Base-by-base conservation (phyloP, 2,113 vertebrate genomes). In the Eulemur macaco region DNA sequence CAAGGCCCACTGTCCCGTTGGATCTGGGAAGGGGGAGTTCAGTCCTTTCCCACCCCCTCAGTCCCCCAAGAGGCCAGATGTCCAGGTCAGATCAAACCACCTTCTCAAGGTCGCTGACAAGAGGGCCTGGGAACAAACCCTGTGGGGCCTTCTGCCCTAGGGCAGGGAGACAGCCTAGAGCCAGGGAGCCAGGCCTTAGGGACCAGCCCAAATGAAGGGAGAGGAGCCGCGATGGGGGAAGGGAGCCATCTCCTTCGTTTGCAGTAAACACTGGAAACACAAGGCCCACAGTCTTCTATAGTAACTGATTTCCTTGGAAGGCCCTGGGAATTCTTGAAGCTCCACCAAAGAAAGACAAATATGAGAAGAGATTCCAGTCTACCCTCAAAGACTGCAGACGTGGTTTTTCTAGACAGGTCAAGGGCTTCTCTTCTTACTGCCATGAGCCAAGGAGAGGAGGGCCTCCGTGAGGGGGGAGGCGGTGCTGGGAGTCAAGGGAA, bases 41-140 rank as follows among this genome's bases (percentile, higher is more conserved):
- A 58, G 63, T 74, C 64, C 54, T 68, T 74, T 54, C 77, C 68
- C 45, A 77, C 47, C 25, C n/a, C 31, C 58, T 60, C 58, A 63
- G 39, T n/a, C 74, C 60, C 87, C n/a, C 60, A 63, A 13, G 42
- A 81, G 81, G 93, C 64, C 71, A 82, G 82, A 29, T 37, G 77
- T 64, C 66, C 68, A 68, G 81, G 90, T 94, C 89, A 80, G 81
- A 87, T 94, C 89, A 80, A 86, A 86, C n/a, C 56, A 86, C 77
- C 60, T 89, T 91, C 87, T 83, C 84, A 95, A 97, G 91, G 93
- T 94, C 96, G 88, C 74, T 25, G 8, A 52, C 45, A 45, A 89
- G 69, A 94, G 17, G 31, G 39, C 42, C 86, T 74, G 81, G 90
- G 87, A 89, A 81, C 39, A 64, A 89, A 64, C 73, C 29, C 77